Percentiles rank a stretch among this genome's conserved stretches.
Evolutionary conservation across 2,113 vertebrate species (phyloP).

Genomic region (Eurypyga helias): DNA sequence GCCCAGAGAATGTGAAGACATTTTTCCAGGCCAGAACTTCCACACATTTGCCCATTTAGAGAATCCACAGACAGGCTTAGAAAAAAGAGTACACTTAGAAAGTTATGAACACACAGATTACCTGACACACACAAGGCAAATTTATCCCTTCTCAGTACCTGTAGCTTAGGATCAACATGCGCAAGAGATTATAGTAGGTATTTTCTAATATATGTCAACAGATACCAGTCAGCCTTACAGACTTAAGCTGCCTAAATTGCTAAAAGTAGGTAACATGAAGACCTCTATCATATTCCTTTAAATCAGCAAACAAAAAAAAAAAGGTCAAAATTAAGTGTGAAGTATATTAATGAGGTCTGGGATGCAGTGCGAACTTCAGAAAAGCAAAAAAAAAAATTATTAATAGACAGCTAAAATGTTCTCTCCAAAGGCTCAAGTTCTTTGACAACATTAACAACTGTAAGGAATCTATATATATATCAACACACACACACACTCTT

Average conservation of each 20-base stretch:
- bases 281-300: background rate
- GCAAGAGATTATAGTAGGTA: background rate
- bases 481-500: background rate
- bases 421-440: background rate
- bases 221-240: background rate
- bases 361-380: background rate
- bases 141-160: background rate
- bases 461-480: background rate
- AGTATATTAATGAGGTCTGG: background rate
- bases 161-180: background rate
- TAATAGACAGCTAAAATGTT: background rate
- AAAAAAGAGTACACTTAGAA: background rate
- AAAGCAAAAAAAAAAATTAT: background rate
- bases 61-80: background rate
- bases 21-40: slow-evolving; percentile 41
- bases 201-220: slow-evolving; percentile 35
- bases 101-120: background rate
- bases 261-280: slow-evolving; percentile 3
- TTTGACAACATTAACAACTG: background rate
- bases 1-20: slow-evolving; percentile 7
- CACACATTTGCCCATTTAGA: background rate
- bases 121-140: background rate
- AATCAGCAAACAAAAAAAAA: background rate
- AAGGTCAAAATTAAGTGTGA: background rate
- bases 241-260: background rate